Percentiles rank a stretch among this genome's conserved stretches.
phyloP scores from a whole-genome alignment of 1,140 invertebrate species.

The Dinoponera quadriceps region DNA sequence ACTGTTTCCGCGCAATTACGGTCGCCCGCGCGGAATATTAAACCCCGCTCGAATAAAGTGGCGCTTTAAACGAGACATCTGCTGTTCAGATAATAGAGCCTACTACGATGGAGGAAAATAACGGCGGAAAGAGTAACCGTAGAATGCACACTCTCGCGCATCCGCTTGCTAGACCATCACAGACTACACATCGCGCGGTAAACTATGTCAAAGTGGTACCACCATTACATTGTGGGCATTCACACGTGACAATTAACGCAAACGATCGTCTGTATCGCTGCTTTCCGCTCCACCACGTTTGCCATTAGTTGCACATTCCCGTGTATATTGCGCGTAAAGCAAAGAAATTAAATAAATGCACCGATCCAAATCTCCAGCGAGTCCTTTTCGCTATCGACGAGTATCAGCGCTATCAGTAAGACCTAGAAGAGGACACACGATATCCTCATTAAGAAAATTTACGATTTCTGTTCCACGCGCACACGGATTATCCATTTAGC shows the following conservation, averaged over 20 bases:
- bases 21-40: conserved; percentile 9
- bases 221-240: conserved; percentile 16
- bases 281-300: conserved; percentile 65
- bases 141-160: background rate
- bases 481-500: conserved; percentile 2
- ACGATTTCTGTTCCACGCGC: background rate
- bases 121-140: conserved; percentile 27
- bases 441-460: conserved; percentile 4
- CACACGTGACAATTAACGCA: conserved; percentile 70
- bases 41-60: conserved; percentile 15
- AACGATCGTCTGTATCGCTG: conserved; percentile 66
- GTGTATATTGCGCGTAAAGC: background rate
- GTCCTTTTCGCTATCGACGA: background rate
- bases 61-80: conserved; percentile 7
- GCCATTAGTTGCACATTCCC: conserved; percentile 46
- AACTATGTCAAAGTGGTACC: conserved; percentile 21
- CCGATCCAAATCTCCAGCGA: background rate
- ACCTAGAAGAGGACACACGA: background rate
- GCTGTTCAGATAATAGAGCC: background rate
- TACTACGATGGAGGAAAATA: background rate
- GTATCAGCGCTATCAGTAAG: no score
- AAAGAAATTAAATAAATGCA: conserved; percentile 7
- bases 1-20: conserved; percentile 43
- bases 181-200: conserved; percentile 14
- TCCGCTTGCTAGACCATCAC: background rate